phyloP scores from a whole-genome alignment of 2,888 invertebrate species.

The Mythimna loreyi region DNA sequence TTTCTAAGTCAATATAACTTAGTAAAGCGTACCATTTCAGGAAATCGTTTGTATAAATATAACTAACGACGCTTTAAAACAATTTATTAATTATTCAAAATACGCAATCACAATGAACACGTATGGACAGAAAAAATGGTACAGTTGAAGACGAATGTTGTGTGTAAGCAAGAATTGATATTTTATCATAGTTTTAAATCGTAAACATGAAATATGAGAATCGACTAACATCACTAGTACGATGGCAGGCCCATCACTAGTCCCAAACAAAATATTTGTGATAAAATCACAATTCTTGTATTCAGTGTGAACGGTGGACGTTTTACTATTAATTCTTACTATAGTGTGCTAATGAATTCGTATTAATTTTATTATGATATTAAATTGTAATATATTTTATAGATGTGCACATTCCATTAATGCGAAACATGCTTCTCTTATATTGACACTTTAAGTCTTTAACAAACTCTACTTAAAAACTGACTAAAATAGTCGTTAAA shows the following conservation, averaged over 20 bases:
- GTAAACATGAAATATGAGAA: constrained; percentile 38
- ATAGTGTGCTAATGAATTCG: constrained; percentile 90
- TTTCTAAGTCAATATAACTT: constrained; percentile 42
- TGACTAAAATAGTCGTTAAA: constrained; percentile 42
- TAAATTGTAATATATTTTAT: constrained; percentile 88
- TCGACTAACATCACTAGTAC: constrained; percentile 59
- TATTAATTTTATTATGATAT: constrained; percentile 87
- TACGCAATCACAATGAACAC: constrained; percentile 64
- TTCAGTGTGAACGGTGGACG: constrained; percentile 76
- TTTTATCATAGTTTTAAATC: constrained; percentile 63
- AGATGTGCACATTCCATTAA: constrained; percentile 87
- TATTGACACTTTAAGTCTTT: constrained; percentile 61
- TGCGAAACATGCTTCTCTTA: constrained; percentile 86
- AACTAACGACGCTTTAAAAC: constrained; percentile 6
- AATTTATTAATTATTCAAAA: constrained; percentile 48
- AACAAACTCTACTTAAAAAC: constrained; percentile 42
- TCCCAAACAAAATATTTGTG: constrained; percentile 50
- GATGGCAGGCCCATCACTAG: constrained; percentile 73
- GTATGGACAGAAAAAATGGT: constrained; percentile 63
- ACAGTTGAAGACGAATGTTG: constrained; percentile 70
- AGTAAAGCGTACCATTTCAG: constrained; percentile 17
- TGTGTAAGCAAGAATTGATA: constrained; percentile 71
- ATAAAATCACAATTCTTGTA: constrained; percentile 81
- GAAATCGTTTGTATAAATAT: constrained; percentile 15
- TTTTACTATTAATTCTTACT: constrained; percentile 88